Percentiles rank a stretch among this genome's conserved stretches.
phyloP scores from a whole-genome alignment of 23 tunicate species.

The Oikopleura dioica region DNA sequence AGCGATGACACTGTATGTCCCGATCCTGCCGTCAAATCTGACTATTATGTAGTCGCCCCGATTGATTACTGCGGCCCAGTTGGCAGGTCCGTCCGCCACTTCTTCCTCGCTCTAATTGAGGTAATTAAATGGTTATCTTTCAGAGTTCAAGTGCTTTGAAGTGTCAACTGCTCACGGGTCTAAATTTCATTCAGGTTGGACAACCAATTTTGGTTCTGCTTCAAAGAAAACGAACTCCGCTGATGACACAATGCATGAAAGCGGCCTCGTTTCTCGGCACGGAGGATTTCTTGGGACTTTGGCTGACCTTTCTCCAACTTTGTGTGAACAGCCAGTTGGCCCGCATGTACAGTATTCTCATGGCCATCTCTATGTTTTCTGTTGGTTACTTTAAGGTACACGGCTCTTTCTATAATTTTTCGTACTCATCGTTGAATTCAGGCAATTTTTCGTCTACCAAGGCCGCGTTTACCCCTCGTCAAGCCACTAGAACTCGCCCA shows the following conservation, averaged over 20 bases:
- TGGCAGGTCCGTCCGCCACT: neutral
- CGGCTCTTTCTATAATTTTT: too few species aligned
- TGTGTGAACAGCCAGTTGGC: constrained; percentile 52
- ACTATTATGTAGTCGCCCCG: neutral
- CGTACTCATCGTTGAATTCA: too few species aligned
- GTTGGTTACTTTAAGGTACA: constrained; percentile 39
- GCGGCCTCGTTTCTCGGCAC: constrained; percentile 72
- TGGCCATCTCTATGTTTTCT: constrained; percentile 57
- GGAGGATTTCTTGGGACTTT: constrained; percentile 74
- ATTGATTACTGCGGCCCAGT: constrained; percentile 8
- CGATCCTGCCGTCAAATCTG: too few species aligned
- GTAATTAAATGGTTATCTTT: too few species aligned
- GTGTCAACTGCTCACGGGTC: too few species aligned
- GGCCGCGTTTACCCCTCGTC: constrained; percentile 63
- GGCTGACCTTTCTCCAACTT: constrained; percentile 16
- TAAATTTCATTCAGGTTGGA: constrained; percentile 84
- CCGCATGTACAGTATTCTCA: constrained; percentile 46
- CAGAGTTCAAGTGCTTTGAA: too few species aligned
- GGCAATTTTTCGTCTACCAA: constrained; percentile 48
- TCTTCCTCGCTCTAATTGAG: neutral
- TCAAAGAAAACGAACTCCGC: constrained; percentile 51
- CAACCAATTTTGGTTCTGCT: constrained; percentile 63
- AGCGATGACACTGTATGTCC: too few species aligned
- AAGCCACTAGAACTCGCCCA: constrained; percentile 71
- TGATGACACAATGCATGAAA: constrained; percentile 50